phyloP scores from a whole-genome alignment of 2,888 invertebrate genomes.

The Pollenia griseotomentosa region DNA sequence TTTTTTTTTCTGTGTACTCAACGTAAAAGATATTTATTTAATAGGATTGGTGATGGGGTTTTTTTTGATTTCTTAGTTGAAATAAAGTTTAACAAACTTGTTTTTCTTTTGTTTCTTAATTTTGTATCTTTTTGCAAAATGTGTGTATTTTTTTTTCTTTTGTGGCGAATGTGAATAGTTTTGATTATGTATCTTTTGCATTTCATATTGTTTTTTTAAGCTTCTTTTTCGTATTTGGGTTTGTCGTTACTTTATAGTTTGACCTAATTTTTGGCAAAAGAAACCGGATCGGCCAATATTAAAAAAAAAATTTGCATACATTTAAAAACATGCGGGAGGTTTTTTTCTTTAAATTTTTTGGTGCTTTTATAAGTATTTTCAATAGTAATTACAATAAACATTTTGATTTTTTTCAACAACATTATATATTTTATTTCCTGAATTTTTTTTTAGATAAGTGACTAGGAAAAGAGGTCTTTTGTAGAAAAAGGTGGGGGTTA shows the following conservation, averaged over 20 bases:
- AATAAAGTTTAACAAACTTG: conserved; percentile 45
- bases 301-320: conserved; percentile 32
- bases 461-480: not conserved
- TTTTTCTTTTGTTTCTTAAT: conserved; percentile 18
- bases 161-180: conserved; percentile 32
- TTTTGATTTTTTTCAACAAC: not conserved
- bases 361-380: not conserved
- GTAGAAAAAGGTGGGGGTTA: no score
- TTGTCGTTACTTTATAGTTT: not conserved
- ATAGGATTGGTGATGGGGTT: conserved; percentile 5
- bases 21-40: conserved; percentile 6
- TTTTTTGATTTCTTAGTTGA: conserved; percentile 5
- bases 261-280: conserved; percentile 43
- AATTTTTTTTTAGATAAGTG: not conserved
- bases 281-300: not conserved
- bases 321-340: not conserved
- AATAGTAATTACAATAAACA: not conserved
- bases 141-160: conserved; percentile 14
- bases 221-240: not conserved
- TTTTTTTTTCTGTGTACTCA: not conserved
- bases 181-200: conserved; percentile 5
- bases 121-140: not conserved
- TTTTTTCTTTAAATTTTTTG: not conserved
- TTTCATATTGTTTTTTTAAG: not conserved
- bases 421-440: not conserved